Base-by-base conservation (phyloP, 2,113 vertebrate genomes). In the Nematolebias whitei region DNA sequence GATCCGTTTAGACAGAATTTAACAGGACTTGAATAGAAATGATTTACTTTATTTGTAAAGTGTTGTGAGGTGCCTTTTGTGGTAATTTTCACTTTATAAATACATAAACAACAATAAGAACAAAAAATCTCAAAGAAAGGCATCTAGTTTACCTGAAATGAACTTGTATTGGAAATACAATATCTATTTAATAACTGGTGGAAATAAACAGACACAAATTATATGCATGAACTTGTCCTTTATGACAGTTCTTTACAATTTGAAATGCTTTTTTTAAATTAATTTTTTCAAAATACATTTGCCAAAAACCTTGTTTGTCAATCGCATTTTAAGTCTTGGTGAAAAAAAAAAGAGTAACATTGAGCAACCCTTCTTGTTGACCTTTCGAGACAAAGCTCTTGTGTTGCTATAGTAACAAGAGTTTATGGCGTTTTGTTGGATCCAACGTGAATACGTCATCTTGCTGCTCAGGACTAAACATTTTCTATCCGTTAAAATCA, bases 211-310 rank as follows among this genome's bases (percentile, higher is more conserved):
- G 7, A 38, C 12, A 57, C 4, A 8, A 15, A 38, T 51, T 12
- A 41, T 41, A 38, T 66, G 48, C 52, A 49, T 55, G 73, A 55
- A 44, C 49, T 14, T 44, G 22, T 45, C 69, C 63, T 68, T 68
- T 57, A 47, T 56, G 5, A 66, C 19, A 35, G 13, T 10, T 26
- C 26, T 40, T 20, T 39, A 50, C 32, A 38, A 24, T 19, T 18
- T 69, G 15, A 66, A 5, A 6, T 65, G 12, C 39, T 38, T 35
- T 35, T 8, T 55, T 20, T 19, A 13, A 12, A 18, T 53, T 20
- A 11, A 29, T 55, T 41, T 35, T 35, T 35, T 35, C 9, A 35
- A 10, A 35, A 35, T 35, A 8, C 9, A 8, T 35, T 35, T 35
- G 32, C 32, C 32, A 35, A 35, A 35, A 35, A 4, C 32, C 32